These are phyloP conservation scores for Mormyrus hasselquistii DNA, from an alignment of 2,797 vertebrate species.

Conservation along the genomic window DNA sequence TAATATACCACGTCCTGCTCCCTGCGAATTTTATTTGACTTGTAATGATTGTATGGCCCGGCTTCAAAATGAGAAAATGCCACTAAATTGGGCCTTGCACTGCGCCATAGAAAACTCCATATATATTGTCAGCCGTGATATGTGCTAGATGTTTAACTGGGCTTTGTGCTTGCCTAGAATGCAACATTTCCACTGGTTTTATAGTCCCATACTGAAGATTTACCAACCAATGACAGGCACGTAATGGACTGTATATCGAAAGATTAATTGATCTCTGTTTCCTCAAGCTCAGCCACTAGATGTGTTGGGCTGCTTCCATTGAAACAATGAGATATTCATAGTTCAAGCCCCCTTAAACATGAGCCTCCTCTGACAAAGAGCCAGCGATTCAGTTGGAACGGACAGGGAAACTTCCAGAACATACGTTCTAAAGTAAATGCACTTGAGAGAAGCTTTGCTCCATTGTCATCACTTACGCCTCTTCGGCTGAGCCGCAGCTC, in stretches of 20 bases:
- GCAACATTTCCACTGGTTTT: conserved; percentile 7
- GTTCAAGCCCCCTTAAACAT: neutral
- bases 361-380: neutral
- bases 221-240: neutral
- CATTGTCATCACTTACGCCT: neutral
- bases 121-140: neutral
- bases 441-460: neutral
- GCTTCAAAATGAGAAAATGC: neutral
- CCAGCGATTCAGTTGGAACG: neutral
- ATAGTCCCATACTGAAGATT: conserved; percentile 13
- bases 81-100: neutral
- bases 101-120: neutral
- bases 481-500: neutral
- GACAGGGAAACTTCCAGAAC: neutral
- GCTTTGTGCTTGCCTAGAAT: neutral
- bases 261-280: neutral
- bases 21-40: conserved; percentile 13
- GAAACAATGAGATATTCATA: neutral
- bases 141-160: neutral
- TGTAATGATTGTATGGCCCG: conserved; percentile 1
- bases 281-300: neutral
- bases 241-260: conserved; percentile 11
- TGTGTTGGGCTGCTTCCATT: neutral
- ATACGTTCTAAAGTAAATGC: neutral
- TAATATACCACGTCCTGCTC: neutral